Conservation (phyloP, 2,888 invertebrate genomes). For the Cremastinae sp. region DNA sequence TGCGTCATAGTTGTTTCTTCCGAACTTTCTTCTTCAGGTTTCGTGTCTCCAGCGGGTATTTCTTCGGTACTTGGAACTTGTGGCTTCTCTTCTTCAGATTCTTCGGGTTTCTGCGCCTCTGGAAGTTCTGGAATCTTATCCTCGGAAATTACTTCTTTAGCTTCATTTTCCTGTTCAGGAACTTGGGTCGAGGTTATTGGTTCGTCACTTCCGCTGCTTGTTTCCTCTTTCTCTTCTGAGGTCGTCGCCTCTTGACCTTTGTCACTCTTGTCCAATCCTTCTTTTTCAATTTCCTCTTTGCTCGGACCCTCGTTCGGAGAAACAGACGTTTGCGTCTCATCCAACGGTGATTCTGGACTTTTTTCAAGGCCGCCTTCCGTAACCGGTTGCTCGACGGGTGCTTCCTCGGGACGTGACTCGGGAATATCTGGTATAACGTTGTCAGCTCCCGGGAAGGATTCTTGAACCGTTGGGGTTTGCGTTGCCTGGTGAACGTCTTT, state of each 20-base stretch:
- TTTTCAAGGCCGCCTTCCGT: conserved; percentile 45
- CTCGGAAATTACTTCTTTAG: background rate
- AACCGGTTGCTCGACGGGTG: conserved; percentile 20
- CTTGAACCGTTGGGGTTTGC: conserved; percentile 55
- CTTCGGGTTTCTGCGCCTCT: background rate
- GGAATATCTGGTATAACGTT: conserved; percentile 73
- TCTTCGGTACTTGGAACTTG: too few species aligned
- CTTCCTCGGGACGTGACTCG: conserved; percentile 25
- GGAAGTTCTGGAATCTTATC: background rate
- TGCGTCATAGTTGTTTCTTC: background rate
- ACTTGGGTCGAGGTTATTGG: too few species aligned
- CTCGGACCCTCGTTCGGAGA: conserved; percentile 21
- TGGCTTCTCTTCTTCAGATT: too few species aligned
- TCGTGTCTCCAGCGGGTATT: background rate
- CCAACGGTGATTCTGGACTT: conserved; percentile 9
- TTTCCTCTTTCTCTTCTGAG: conserved; percentile 17
- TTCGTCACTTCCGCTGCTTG: conserved; percentile 8
- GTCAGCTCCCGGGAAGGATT: conserved; percentile 74
- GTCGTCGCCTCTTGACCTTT: conserved; percentile 36
- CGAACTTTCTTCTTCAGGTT: background rate
- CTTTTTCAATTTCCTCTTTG: conserved; percentile 22
- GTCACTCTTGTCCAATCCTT: conserved; percentile 49
- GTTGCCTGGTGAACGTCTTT: conserved; percentile 55
- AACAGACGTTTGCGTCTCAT: conserved; percentile 32
- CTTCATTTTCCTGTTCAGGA: background rate